Base-by-base conservation (phyloP, 2,797 vertebrate species). In the Coregonus sp. region DNA sequence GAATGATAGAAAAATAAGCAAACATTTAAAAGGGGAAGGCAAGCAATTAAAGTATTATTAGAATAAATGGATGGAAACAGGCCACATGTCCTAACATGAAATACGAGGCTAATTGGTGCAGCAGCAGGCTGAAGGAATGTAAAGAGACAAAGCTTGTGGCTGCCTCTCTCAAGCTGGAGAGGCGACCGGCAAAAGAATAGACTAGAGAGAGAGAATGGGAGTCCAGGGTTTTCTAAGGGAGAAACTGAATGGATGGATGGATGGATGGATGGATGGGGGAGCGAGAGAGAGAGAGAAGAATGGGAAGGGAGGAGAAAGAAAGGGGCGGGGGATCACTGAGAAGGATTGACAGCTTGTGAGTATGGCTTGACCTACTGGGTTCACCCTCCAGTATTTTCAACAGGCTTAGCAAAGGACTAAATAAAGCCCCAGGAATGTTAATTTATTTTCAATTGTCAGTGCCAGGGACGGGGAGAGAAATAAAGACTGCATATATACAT, bases 401-500 rank as follows among this genome's bases (percentile, higher is more conserved):
- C 89, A 71, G 87, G 91, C 92, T 94, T 92, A 92, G 87, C 88
- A 88, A 74, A 77, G 76, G 31, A 88, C 78, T 86, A 91, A 90
- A 94, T 93, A 94, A 95, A 93, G 93, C 92, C 82, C 77, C 90
- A 88, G 85, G 94, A 95, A 95, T 94, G 93, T 94, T 95, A 94
- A 94, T 94, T 95, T 93, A 95, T 95, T 95, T 94, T 93, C 93
- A 91, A 94, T 94, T 93, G 92, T 93, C 90, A 82, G 73, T 77
- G 50, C 78, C 77, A 81, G 88, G 85, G 80, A 84, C 84, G 51
- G 76, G 86, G 72, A 77, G 87, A 79, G 88, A 84, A 90, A 92
- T 92, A 89, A 93, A 90, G 91, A 91, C 91, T 47, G 92, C 90
- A 91, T 93, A 93, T 88, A 92, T 94, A 91, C 91, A 95, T 92